Base-by-base conservation (phyloP, 1,140 invertebrate species). In the Phocides pigmalion region DNA sequence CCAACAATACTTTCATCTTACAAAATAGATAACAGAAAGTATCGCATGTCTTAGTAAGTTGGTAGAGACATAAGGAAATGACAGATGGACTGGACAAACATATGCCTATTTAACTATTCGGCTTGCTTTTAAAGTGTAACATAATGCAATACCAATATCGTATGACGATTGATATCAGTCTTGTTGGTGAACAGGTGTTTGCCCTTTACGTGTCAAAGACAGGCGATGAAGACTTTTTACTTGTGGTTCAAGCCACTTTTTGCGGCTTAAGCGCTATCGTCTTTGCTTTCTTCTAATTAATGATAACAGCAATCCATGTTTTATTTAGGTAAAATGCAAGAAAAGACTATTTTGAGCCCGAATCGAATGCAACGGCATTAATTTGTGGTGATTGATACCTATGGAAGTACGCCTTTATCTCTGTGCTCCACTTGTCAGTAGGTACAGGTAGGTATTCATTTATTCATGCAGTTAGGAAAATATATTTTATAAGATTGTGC, bases 251-350 rank as follows among this genome's bases (percentile, higher is more conserved):
- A 64, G 9, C 53, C 51, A 53, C 53, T 78, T 79, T 83, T 79
- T 81, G 56, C 66, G 19, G 32, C 46, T 47, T 68, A 56, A 64
- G 67, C 70, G 72, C 68, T 68, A 67, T 68, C 69, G 69, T 56
- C 15, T 59, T 67, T 65, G 72, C 81, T 84, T 84, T 84, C 81
- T 64, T 77, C 71, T 80, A 75, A 76, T 78, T 76, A 78, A 72
- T 77, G 70, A 61, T 73, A 74, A 79, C 76, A 56, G 54, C 58
- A 39, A 49, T 42, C 12, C 37, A 20, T 17, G 22, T 42, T 22
- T 4, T 32, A 58, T 58, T 25, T 14, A 20, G 20, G 39, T 28
- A 20, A 54, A 56, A 16, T 15, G 39, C 14, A 11, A 54, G 11
- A n/a, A n/a, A 41, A 12, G 22, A 39, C 51, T 64, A 49, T 47